Conservation (phyloP, 2,888 invertebrate species). For the Amblyteles armatorius region DNA sequence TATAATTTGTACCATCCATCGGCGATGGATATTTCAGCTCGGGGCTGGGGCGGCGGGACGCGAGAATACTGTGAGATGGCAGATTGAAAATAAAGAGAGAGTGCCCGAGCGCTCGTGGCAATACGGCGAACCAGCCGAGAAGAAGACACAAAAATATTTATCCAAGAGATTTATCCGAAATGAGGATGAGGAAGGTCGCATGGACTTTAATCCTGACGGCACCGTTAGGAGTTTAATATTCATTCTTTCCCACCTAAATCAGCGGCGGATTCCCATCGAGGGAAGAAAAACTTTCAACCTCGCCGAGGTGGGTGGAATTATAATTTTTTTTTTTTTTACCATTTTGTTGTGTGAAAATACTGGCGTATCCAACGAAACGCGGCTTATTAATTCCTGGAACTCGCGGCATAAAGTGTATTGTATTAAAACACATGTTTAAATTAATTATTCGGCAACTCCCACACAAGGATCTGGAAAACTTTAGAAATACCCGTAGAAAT, state of each 20-base stretch:
- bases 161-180: conserved; percentile 45
- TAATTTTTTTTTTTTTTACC: neutral
- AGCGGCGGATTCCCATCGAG: conserved; percentile 4
- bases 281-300: conserved; percentile 12
- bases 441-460: neutral
- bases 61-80: conserved; percentile 34
- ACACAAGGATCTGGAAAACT: neutral
- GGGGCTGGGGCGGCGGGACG: neutral
- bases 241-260: neutral
- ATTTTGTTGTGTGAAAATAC: neutral
- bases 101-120: conserved; percentile 16
- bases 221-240: conserved; percentile 10
- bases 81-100: conserved; percentile 39
- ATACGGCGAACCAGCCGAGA: conserved; percentile 18
- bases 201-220: conserved; percentile 11
- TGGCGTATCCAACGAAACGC: neutral
- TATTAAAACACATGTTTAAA: neutral
- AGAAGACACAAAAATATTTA: conserved; percentile 28
- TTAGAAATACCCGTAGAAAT: neutral
- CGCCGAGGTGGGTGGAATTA: neutral
- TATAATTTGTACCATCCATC: conserved; percentile 20
- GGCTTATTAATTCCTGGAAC: neutral
- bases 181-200: conserved; percentile 26
- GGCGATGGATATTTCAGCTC: conserved; percentile 31
- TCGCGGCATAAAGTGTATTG: neutral